These are phyloP conservation scores for Fregata magnificens DNA, from an alignment of 2,113 vertebrate species.

Conservation along the genomic window DNA sequence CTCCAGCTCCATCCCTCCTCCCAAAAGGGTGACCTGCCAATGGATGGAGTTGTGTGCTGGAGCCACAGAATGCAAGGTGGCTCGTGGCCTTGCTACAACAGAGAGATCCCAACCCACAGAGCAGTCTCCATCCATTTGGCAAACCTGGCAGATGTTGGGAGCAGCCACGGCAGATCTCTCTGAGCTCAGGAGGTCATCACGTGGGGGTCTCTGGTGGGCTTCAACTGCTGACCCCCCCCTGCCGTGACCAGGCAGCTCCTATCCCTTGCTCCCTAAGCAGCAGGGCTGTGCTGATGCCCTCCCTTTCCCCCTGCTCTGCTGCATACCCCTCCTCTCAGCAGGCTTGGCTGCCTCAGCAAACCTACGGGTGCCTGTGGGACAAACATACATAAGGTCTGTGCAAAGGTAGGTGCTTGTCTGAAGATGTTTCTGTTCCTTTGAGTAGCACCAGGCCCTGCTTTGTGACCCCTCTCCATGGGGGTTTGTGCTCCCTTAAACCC, in stretches of 20 bases:
- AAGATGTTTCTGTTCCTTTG: neutral
- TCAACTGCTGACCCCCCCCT: neutral
- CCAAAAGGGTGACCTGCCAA: neutral
- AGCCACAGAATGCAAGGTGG: rapidly evolving
- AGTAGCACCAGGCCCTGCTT: rapidly evolving
- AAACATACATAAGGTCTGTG: neutral
- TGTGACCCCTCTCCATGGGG: neutral
- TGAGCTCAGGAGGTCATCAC: neutral
- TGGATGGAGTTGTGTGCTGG: neutral
- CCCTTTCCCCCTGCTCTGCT: neutral
- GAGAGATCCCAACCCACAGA: neutral
- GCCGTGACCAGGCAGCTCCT: neutral
- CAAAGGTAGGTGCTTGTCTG: neutral
- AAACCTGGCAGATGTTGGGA: neutral
- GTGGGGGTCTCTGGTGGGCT: neutral
- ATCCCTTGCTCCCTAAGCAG: neutral
- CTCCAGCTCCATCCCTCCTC: neutral
- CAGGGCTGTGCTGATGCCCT: neutral
- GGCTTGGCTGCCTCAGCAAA: neutral
- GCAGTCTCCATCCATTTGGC: neutral
- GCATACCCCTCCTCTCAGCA: neutral
- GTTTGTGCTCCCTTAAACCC: neutral
- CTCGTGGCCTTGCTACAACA: neutral
- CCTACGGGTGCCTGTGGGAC: neutral
- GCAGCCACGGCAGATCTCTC: neutral